phyloP scores from a whole-genome alignment of 2,113 vertebrate species.

The Cyrtonyx montezumae region DNA sequence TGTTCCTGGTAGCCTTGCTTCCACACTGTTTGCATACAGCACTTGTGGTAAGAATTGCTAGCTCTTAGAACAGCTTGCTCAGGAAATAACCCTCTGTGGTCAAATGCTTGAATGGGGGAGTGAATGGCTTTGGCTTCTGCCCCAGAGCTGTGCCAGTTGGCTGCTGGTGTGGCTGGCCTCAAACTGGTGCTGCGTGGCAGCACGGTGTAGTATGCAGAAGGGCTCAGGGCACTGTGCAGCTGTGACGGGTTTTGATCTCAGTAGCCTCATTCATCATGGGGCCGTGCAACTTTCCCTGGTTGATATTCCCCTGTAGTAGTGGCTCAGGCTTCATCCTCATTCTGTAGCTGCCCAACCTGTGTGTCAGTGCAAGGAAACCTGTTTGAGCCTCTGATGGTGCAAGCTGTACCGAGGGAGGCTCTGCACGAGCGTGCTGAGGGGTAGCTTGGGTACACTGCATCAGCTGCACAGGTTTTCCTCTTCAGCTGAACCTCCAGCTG shows the following conservation, averaged over 20 bases:
- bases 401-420: not conserved
- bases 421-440: not conserved
- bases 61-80: not conserved
- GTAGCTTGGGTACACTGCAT: not conserved
- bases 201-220: fast-evolving
- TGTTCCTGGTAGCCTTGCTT: not conserved
- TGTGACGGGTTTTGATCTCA: not conserved
- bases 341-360: not conserved
- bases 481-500: not conserved
- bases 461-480: not conserved
- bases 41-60: not conserved
- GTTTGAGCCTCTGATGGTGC: no score
- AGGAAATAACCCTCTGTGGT: fast-evolving
- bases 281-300: not conserved
- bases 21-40: not conserved
- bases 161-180: fast-evolving
- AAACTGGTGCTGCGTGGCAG: no score
- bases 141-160: fast-evolving
- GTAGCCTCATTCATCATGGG: not conserved
- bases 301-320: not conserved
- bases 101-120: fast-evolving
- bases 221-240: fast-evolving
- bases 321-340: not conserved
- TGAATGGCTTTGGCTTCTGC: not conserved
- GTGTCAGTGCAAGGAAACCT: not conserved